Evolutionary conservation across 2,888 invertebrate species (phyloP), one percentile per base, ranked within the genome.

Genomic region (Lithosia quadra): DNA sequence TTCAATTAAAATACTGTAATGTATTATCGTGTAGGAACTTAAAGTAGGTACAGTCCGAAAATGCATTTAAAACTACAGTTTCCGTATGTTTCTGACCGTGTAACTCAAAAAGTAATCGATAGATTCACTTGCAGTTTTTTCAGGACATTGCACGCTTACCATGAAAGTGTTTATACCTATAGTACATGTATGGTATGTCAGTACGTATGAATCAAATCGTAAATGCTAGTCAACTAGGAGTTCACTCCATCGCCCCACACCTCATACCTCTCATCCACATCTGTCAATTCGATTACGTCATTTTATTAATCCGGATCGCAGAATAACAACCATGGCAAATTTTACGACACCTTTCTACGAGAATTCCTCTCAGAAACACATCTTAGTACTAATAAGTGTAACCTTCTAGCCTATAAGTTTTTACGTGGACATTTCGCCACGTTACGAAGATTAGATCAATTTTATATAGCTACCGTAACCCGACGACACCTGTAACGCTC

Each of bases 401-500:
- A 75, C 70, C 68, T 69, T 68, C 68, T 57, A 57, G 55, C 68
- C 68, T 72, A 64, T 34, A 79, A 70, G 72, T 62, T 81, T 80
- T 80, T 79, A 81, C 73, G 80, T 58, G 72, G 62, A 71, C 72
- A 61, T 79, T 79, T 71, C 69, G 62, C 65, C 67, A 71, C 61
- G 74, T 79, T 79, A 76, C 75, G 69, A 66, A 80, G 79, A 81
- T 81, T 79, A 80, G 80, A 81, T 80, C 80, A 81, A 78, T 79
- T 81, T 81, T 81, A 81, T 79, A 76, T 80, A 68, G 66, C 69
- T 67, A 22, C 71, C 74, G 79, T 78, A 77, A 80, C 77, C 76
- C 69, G 63, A 72, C 70, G 69, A 56, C 80, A 81, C 80, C 80
- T 80, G 80, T 56, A 62, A 21, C 15, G 70, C 65, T 80, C 80